Base-by-base conservation (phyloP, 2,888 invertebrate genomes). In the Brachylomia viminalis region DNA sequence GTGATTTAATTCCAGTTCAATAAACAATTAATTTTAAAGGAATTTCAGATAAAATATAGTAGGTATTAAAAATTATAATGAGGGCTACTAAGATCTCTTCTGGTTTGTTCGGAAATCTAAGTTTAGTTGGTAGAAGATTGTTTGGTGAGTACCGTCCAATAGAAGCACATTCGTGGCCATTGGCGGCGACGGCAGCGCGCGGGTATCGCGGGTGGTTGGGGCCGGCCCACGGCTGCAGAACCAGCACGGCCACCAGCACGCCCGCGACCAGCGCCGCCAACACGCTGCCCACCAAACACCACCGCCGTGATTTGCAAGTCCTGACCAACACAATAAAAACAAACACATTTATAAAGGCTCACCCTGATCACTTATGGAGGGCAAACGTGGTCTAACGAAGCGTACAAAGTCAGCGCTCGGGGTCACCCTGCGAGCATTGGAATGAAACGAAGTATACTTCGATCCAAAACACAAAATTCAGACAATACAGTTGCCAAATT, bases 151-250 rank as follows among this genome's bases (percentile, higher is more conserved):
- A 97, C 97, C 96, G 97, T 87, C 98, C 98, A 85, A 98, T 97
- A 45, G 95, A 93, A 11, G 98, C 98, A 93, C 98, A 98, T 91
- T 98, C 98, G 86, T 95, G 93, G 68, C 98, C 98, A 95, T 98
- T 98, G 61, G 98, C 97, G 47, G 97, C 97, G 77, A 98, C 97
- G 7, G 97, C 98, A 59, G 97, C 98, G 86, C 90, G 94, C 88
- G 90, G 92, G 93, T 87, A 96, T 89, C 94, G 94, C 86, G 91
- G 92, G 90, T 95, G 92, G 85, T 93, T 90, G 84, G 88, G 91
- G 83, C 87, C 89, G 86, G 93, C 90, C 94, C 96, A 95, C 83
- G 96, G 94, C 91, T 94, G 94, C 85, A 95, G 92, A 86, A 96
- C 94, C 91, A 96, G 93, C 91, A 96, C 90, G 78, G 94, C 95